Base-by-base conservation (phyloP, 2,888 invertebrate species). In the Diachrysia chrysitis region DNA sequence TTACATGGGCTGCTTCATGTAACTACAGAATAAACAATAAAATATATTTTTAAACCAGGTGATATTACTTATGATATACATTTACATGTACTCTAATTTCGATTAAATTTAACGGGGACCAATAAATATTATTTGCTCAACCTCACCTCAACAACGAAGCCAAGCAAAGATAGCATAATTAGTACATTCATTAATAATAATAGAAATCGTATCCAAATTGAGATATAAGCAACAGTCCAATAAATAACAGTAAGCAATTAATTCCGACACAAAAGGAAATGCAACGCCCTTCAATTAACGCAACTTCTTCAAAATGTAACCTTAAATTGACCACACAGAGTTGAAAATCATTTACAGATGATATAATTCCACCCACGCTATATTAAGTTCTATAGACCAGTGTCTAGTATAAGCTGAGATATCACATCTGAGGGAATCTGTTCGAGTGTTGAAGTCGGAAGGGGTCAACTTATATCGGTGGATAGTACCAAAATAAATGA, bases 401-500 rank as follows among this genome's bases (percentile, higher is more conserved):
- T 48, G 76, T 69, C 87, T 84, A 84, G 42, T 76, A 12, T 83
- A 85, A 71, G 42, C 58, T 84, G 89, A 83, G 57, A 87, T 76
- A 62, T 79, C 58, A 59, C 35, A 42, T 32, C 14, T 23, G 17
- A 42, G 7, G 9, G 48, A 59, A 61, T 63, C 35, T 12, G 16
- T 56, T 58, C 19, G 42, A 0, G 9, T 37, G 10, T 55, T 32
- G 63, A 72, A 55, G 59, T 69, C 42, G 48, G n/a, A 62, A 63
- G 35, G 55, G 60, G 21, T 76, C 72, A 35, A n/a, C 25, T 10
- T 51, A 17, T 16, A 66, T 23, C 71, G 75, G 82, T 58, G 54
- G 42, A 9, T 67, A 51, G 71, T 69, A 66, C 58, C 72, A 76
- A 89, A 90, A 92, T 92, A 92, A 94, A 94, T 94, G 90, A 87